A percentile compares a stretch with the other conserved stretches of the same genome.
These are phyloP conservation scores for Petrosia ficiformis DNA, from an alignment of 37 sponge, comb jelly and placozoan genomes.

Conservation along the genomic window DNA sequence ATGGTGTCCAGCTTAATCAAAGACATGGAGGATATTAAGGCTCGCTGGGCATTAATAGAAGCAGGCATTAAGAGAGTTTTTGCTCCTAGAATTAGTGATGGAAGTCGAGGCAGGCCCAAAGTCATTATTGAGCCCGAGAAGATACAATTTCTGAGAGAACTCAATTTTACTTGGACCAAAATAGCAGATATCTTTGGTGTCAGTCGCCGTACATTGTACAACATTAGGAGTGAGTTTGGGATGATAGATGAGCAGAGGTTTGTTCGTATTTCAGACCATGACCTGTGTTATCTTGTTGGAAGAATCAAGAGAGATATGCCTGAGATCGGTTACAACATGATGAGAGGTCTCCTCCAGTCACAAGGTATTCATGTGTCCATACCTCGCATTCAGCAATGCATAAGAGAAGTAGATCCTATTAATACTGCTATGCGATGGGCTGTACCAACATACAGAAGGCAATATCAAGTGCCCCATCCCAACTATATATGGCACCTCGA, in stretches of 20 bases:
- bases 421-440: slow-evolving; percentile 30
- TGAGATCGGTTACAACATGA: slow-evolving; percentile 28
- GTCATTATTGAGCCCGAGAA: slow-evolving; percentile 19
- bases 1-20: not conserved
- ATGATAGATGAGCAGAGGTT: not conserved
- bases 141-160: slow-evolving; percentile 23
- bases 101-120: slow-evolving; percentile 22
- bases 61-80: not conserved
- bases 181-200: slow-evolving; percentile 34
- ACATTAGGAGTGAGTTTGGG: not conserved
- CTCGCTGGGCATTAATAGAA: not conserved
- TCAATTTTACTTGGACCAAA: slow-evolving; percentile 30
- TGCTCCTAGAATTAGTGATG: not conserved
- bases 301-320: slow-evolving; percentile 29
- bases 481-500: slow-evolving; percentile 47
- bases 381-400: not conserved
- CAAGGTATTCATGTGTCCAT: slow-evolving; percentile 22
- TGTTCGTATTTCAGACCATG: slow-evolving; percentile 20
- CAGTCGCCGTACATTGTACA: slow-evolving; percentile 27
- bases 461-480: slow-evolving; percentile 19
- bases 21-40: not conserved
- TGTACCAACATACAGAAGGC: slow-evolving; percentile 3
- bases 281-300: not conserved
- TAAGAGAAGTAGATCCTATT: slow-evolving; percentile 19
- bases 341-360: slow-evolving; percentile 13